These are phyloP conservation scores for Diarsia mendica DNA, from an alignment of 2,888 invertebrate genomes.

Conservation along the genomic window DNA sequence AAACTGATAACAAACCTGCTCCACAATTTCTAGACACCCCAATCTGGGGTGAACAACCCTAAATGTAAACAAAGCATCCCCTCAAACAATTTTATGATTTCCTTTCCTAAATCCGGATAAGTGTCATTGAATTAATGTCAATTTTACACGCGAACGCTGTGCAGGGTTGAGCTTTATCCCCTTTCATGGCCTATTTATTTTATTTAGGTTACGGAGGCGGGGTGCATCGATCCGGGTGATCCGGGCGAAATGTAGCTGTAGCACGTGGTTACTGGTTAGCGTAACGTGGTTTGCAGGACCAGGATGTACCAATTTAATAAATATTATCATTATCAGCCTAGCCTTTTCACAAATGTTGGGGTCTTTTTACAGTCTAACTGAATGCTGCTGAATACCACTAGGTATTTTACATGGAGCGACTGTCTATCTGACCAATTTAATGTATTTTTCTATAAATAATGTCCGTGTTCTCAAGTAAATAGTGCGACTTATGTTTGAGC, in stretches of 20 bases:
- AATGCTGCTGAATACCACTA: neutral
- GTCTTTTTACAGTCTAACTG: neutral
- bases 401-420: neutral
- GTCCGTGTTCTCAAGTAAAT: neutral
- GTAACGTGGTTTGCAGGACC: neutral
- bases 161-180: slow-evolving; percentile 34
- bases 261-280: neutral
- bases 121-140: slow-evolving; percentile 44
- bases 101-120: slow-evolving; percentile 45
- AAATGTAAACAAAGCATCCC: slow-evolving; percentile 35
- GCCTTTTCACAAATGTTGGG: neutral
- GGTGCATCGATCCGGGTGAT: slow-evolving; percentile 47
- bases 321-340: neutral
- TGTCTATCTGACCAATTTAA: neutral
- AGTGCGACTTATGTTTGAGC: neutral
- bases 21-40: neutral
- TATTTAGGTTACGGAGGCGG: slow-evolving; percentile 57
- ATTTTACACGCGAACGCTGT: slow-evolving; percentile 49
- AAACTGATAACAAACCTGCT: neutral
- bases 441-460: neutral
- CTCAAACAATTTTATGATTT: slow-evolving; percentile 18
- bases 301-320: no score
- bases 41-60: slow-evolving; percentile 24
- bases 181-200: slow-evolving; percentile 50
- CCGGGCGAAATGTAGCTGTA: slow-evolving; percentile 1